A percentile compares a stretch with the other conserved stretches of the same genome.
These are phyloP conservation scores for Erebia palarica DNA, from an alignment of 2,888 invertebrate genomes.

Conservation along the genomic window DNA sequence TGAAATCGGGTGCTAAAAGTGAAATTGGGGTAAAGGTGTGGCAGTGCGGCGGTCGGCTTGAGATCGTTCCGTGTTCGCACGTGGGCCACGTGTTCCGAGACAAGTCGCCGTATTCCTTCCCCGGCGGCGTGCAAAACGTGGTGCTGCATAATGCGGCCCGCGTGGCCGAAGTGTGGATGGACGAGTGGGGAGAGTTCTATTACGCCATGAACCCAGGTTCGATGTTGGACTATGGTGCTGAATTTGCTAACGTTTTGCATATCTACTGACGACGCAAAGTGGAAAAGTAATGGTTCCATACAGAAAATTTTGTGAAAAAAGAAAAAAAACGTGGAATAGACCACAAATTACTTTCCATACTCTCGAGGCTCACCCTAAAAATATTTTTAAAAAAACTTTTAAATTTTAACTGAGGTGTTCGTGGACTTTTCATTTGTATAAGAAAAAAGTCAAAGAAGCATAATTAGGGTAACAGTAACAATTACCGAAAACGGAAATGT, in stretches of 20 bases:
- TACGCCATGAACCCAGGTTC: slow-evolving; percentile 99
- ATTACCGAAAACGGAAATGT: no score
- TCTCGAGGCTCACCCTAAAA: no score
- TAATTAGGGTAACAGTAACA: no score
- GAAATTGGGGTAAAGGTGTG: slow-evolving; percentile 85
- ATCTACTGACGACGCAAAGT: not conserved
- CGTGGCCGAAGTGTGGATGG: slow-evolving; percentile 99
- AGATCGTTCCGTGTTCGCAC: slow-evolving; percentile 97
- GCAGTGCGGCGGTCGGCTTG: slow-evolving; percentile 98
- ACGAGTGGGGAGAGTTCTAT: slow-evolving; percentile 99
- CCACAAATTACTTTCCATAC: no score
- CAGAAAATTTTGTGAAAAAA: no score
- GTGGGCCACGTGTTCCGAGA: slow-evolving; percentile 99
- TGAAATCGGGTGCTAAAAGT: slow-evolving; percentile 16
- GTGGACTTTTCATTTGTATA: no score
- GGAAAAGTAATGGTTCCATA: no score
- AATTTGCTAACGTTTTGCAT: slow-evolving; percentile 52
- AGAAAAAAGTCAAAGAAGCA: no score
- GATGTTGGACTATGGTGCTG: slow-evolving; percentile 51
- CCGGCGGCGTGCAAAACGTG: slow-evolving; percentile 98
- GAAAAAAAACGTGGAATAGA: no score
- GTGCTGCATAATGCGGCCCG: slow-evolving; percentile 99
- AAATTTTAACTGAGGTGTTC: no score
- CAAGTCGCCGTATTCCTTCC: slow-evolving; percentile 99
- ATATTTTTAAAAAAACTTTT: no score